A percentile compares a stretch with the other conserved stretches of the same genome.
Evolutionary conservation across 2,797 vertebrate species (phyloP).

Genomic region (Macrochelys suwanniensis): DNA sequence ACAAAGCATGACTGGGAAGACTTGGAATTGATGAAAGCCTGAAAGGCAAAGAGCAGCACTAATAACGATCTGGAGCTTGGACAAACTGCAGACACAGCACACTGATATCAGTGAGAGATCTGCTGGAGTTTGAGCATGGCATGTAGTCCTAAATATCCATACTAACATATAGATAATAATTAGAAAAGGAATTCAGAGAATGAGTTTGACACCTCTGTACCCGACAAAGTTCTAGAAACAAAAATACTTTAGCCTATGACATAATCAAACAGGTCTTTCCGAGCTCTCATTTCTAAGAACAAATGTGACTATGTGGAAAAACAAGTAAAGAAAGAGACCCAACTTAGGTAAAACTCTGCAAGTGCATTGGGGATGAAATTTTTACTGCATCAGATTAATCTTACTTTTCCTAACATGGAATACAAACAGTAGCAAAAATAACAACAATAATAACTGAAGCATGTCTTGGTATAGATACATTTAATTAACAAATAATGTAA

Average conservation of each 20-base stretch:
- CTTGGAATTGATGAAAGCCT: neutral
- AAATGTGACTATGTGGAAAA: neutral
- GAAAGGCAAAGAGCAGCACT: neutral
- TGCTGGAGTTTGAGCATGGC: neutral
- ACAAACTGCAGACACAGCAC: neutral
- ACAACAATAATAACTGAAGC: neutral
- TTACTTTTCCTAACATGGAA: neutral
- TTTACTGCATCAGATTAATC: neutral
- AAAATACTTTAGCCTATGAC: neutral
- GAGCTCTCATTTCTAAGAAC: neutral
- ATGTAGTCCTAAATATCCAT: neutral
- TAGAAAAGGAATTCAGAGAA: neutral
- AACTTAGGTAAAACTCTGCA: neutral
- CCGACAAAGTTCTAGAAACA: neutral
- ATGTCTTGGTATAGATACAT: neutral
- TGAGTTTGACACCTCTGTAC: neutral
- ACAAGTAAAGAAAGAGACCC: neutral
- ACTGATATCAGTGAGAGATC: neutral
- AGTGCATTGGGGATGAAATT: neutral
- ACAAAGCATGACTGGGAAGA: neutral
- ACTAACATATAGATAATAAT: neutral
- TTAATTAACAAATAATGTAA: conserved; percentile 6
- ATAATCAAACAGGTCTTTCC: neutral
- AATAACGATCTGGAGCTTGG: neutral
- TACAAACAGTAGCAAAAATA: neutral